Base-by-base conservation (phyloP, 2,113 vertebrate species). In the Sinocyclocheilus grahami region DNA sequence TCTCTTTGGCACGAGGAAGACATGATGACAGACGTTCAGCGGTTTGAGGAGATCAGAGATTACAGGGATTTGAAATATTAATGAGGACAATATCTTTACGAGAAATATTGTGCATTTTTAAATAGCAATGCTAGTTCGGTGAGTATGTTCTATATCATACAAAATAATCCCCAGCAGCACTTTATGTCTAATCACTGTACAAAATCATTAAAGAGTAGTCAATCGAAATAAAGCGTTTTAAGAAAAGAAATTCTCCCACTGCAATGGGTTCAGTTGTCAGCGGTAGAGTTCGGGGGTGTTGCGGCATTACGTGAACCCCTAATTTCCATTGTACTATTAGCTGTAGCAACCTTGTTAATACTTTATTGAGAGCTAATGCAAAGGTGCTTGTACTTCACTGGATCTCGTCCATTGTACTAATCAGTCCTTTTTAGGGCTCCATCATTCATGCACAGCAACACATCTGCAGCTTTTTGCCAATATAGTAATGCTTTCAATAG, bases 101-200 rank as follows among this genome's bases (percentile, higher is more conserved):
- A 92, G 90, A 91, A 91, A 91, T 91, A 92, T 92, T 94, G 93
- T 90, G 87, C 90, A 93, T 90, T 94, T 92, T 93, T 92, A 93
- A 93, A 93, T 88, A 92, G 91, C 87, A 84, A 90, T 90, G 90
- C 90, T 96, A 93, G 96, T 96, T 97, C 93, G 16, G 22, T 33
- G 27, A 78, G 96, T 97, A 94, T 96, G 95, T 96, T 96, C 95
- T 97, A 96, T 96, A 97, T 95, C 94, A 97, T 94, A 67, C 18
- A 95, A 95, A 96, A 94, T 95, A 95, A 97, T 95, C 94, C 97
- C 97, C 97, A 97, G 97, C 96, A 95, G 98, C 98, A 99, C 98
- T 99, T 99, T 98, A 99, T 96, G 97, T 97, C 96, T 94, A 96
- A 96, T 97, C 96, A 97, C 96, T 98, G 98, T 97, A 98, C 96